Percentiles rank a stretch among this genome's conserved stretches.
Conservation (phyloP, 2,113 vertebrate species). For the Notiomystis cincta region DNA sequence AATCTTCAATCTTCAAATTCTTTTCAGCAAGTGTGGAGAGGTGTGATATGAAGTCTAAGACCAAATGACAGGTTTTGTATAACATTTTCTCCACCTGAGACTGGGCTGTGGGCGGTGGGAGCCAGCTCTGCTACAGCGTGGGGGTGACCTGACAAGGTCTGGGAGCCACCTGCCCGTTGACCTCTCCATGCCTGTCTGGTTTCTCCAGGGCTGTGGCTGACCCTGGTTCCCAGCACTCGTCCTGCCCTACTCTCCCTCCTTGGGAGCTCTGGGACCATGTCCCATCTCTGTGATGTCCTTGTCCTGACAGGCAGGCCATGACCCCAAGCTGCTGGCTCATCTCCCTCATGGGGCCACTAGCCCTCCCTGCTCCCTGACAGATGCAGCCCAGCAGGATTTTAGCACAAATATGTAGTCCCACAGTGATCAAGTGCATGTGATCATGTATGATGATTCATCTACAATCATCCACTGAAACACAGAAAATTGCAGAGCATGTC, state of each 20-base stretch:
- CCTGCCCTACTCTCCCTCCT: not conserved
- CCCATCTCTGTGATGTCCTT: too few relatives aligned
- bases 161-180: accelerated
- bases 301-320: accelerated
- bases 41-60: not conserved
- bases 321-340: accelerated
- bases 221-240: accelerated
- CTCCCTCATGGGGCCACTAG: not conserved
- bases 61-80: not conserved
- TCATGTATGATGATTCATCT: not conserved
- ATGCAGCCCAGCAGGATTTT: not conserved
- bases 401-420: not conserved
- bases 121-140: accelerated
- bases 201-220: not conserved
- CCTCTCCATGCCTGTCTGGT: accelerated
- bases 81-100: accelerated
- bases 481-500: not conserved
- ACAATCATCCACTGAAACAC: not conserved
- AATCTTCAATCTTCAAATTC: not conserved
- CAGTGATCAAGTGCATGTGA: accelerated
- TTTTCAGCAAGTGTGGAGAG: not conserved
- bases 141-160: accelerated
- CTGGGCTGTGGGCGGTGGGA: accelerated
- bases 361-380: not conserved
- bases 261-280: accelerated